A percentile compares a stretch with the other conserved stretches of the same genome.
These are phyloP conservation scores for Parnassius apollo DNA, from an alignment of 2,888 invertebrate species.

Conservation along the genomic window DNA sequence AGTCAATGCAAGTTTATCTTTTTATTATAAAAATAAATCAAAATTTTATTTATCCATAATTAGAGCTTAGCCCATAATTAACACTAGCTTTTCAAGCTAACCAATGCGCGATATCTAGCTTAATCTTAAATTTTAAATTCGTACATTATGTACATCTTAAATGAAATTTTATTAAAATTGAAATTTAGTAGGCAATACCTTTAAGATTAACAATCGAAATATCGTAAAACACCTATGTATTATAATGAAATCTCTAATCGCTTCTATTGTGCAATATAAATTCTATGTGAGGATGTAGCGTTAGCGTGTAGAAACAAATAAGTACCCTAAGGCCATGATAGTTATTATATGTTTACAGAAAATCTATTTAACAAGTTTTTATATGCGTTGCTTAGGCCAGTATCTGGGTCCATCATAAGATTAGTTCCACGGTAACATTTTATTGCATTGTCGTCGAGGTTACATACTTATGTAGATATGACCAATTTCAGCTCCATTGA, in stretches of 20 bases:
- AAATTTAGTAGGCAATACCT: constrained; percentile 28
- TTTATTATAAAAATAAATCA: constrained; percentile 78
- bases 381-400: too few species aligned
- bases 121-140: constrained; percentile 25
- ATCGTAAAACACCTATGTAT: background rate
- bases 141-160: constrained; percentile 17
- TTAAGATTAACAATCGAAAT: constrained; percentile 5
- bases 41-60: constrained; percentile 62
- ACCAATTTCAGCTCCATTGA: too few species aligned
- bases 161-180: constrained; percentile 29
- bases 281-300: too few species aligned
- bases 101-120: constrained; percentile 32
- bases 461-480: too few species aligned
- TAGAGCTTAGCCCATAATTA: constrained; percentile 66
- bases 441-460: too few species aligned
- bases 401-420: too few species aligned
- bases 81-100: constrained; percentile 69
- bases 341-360: too few species aligned
- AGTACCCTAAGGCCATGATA: too few species aligned
- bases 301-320: too few species aligned
- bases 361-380: too few species aligned
- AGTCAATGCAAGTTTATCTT: constrained; percentile 36
- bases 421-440: too few species aligned
- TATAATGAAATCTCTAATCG: constrained; percentile 13
- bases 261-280: constrained; percentile 12